Percentiles rank a stretch among this genome's conserved stretches.
phyloP scores from a whole-genome alignment of 1,140 invertebrate genomes.

The Microplitis mediator region DNA sequence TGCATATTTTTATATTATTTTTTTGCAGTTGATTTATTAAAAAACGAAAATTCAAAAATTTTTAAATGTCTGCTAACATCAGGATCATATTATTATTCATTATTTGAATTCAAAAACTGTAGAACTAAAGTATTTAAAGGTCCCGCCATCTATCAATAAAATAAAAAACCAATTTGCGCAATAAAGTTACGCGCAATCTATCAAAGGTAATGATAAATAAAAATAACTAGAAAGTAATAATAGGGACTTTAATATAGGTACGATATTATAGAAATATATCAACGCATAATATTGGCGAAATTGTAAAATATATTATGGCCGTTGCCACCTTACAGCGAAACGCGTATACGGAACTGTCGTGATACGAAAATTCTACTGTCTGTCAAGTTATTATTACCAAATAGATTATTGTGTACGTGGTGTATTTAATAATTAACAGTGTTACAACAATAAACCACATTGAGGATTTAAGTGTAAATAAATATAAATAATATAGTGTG shows the following conservation, averaged over 20 bases:
- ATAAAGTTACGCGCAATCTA: too few relatives aligned
- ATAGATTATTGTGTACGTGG: slow-evolving; percentile 23
- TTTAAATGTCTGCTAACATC: too few relatives aligned
- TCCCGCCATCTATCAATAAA: too few relatives aligned
- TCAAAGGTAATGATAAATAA: neutral
- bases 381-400: slow-evolving; percentile 21
- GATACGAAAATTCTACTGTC: slow-evolving; percentile 32
- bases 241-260: slow-evolving; percentile 17
- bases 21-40: too few relatives aligned
- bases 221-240: neutral
- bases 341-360: slow-evolving; percentile 51
- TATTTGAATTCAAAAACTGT: too few relatives aligned
- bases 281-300: slow-evolving; percentile 50
- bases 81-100: too few relatives aligned
- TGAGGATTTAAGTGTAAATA: neutral
- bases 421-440: slow-evolving; percentile 32
- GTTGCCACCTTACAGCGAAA: slow-evolving; percentile 56
- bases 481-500: slow-evolving; percentile 22
- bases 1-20: too few relatives aligned
- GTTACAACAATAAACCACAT: neutral
- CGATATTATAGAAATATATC: neutral
- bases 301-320: slow-evolving; percentile 61
- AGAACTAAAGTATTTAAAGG: too few relatives aligned
- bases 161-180: too few relatives aligned
- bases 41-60: too few relatives aligned